These are phyloP conservation scores for Gila robusta DNA, from an alignment of 2,797 vertebrate genomes.

Conservation along the genomic window DNA sequence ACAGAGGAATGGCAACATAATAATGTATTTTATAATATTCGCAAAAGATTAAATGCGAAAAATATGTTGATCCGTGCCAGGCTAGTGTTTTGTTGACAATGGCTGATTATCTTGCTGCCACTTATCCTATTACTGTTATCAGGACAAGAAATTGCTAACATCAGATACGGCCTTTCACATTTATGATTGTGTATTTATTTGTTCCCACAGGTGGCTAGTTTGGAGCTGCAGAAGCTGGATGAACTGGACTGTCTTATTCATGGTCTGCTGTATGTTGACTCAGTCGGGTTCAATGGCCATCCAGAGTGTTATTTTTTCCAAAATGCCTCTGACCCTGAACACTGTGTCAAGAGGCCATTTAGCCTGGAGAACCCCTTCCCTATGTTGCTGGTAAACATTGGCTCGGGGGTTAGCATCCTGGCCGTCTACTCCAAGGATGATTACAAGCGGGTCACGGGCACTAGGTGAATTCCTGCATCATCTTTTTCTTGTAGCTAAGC, in stretches of 20 bases:
- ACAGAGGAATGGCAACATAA: not conserved
- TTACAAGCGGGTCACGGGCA: constrained; percentile 89
- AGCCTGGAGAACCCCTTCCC: constrained; percentile 89
- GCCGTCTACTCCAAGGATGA: constrained; percentile 90
- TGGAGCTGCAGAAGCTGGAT: constrained; percentile 90
- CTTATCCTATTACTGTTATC: not conserved
- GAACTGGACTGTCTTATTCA: constrained; percentile 91
- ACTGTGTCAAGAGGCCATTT: constrained; percentile 88
- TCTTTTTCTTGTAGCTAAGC: not conserved
- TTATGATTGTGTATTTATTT: constrained; percentile 25
- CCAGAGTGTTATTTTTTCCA: constrained; percentile 91
- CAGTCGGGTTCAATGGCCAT: constrained; percentile 88
- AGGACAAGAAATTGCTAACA: not conserved
- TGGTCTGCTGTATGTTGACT: constrained; percentile 88
- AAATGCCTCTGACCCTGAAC: constrained; percentile 89
- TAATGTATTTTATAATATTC: not conserved
- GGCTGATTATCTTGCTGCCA: not conserved
- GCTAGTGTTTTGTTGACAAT: not conserved
- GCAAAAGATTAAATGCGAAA: not conserved
- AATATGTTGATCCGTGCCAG: not conserved
- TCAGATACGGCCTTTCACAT: not conserved
- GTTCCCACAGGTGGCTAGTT: constrained; percentile 83
- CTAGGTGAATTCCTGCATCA: constrained; percentile 77
- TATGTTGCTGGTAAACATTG: constrained; percentile 89
- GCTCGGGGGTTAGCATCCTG: constrained; percentile 90